phyloP scores from a whole-genome alignment of 2,888 invertebrate genomes.

The Lapara coniferarum region DNA sequence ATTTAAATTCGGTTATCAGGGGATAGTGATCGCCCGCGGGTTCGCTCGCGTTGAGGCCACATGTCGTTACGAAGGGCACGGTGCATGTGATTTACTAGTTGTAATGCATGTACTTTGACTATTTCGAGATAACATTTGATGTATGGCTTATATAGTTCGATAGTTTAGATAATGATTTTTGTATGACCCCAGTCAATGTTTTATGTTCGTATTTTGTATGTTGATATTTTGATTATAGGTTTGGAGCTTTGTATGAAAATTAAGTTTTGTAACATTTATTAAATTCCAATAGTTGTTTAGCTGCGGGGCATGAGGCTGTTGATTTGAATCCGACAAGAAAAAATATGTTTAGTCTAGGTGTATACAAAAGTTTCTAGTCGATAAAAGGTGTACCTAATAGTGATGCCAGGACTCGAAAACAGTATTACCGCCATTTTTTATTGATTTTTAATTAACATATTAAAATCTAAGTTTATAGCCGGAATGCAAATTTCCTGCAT shows the following conservation, averaged over 20 bases:
- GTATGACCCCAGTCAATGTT: not conserved
- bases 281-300: too few species aligned
- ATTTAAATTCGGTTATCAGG: not conserved
- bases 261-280: too few species aligned
- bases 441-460: not conserved
- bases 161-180: not conserved
- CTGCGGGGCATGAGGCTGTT: too few species aligned
- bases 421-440: too few species aligned
- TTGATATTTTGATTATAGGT: not conserved
- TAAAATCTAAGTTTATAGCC: too few species aligned
- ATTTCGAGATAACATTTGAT: slow-evolving; percentile 17
- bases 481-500: too few species aligned
- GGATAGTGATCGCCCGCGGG: slow-evolving; percentile 13
- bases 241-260: not conserved
- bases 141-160: not conserved
- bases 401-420: too few species aligned
- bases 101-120: slow-evolving; percentile 8
- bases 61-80: slow-evolving; percentile 16
- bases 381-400: too few species aligned
- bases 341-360: too few species aligned
- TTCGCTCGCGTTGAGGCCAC: slow-evolving; percentile 3
- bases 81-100: slow-evolving; percentile 11
- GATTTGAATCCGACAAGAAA: too few species aligned
- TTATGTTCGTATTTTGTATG: not conserved
- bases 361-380: too few species aligned